These are phyloP conservation scores for Erynnis tages DNA, from an alignment of 2,888 invertebrate species.

Conservation along the genomic window DNA sequence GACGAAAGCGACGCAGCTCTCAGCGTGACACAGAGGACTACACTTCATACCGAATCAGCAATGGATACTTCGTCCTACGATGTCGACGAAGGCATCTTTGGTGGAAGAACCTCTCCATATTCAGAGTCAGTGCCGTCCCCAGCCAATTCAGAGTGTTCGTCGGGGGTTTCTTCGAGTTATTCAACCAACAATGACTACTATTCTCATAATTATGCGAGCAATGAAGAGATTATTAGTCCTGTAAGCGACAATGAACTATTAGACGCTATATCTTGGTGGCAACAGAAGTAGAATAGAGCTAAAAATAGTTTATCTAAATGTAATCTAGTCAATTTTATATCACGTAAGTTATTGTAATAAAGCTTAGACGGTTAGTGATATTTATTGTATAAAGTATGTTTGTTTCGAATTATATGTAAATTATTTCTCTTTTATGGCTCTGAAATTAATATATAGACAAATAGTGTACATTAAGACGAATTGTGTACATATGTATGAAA, in stretches of 20 bases:
- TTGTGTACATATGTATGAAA: too few species aligned
- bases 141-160: constrained; percentile 85
- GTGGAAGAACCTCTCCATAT: constrained; percentile 62
- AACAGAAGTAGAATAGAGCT: constrained; percentile 78
- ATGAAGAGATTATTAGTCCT: constrained; percentile 69
- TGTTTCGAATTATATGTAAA: too few species aligned
- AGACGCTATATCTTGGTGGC: constrained; percentile 91
- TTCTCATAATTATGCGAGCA: constrained; percentile 33
- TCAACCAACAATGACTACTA: constrained; percentile 49
- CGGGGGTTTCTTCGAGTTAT: constrained; percentile 72
- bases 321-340: constrained; percentile 33
- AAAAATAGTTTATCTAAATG: background rate
- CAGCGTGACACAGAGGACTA: constrained; percentile 41
- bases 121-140: constrained; percentile 83
- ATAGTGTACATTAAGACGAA: too few species aligned
- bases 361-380: too few species aligned
- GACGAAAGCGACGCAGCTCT: constrained; percentile 84
- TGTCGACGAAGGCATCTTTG: constrained; percentile 64
- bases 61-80: constrained; percentile 46
- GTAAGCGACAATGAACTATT: constrained; percentile 92
- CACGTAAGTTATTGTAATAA: constrained; percentile 3
- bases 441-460: constrained; percentile 37
- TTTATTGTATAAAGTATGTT: too few species aligned
- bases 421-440: too few species aligned
- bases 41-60: constrained; percentile 26